Base-by-base conservation (phyloP, 1,140 invertebrate species). In the Caerostris darwini region DNA sequence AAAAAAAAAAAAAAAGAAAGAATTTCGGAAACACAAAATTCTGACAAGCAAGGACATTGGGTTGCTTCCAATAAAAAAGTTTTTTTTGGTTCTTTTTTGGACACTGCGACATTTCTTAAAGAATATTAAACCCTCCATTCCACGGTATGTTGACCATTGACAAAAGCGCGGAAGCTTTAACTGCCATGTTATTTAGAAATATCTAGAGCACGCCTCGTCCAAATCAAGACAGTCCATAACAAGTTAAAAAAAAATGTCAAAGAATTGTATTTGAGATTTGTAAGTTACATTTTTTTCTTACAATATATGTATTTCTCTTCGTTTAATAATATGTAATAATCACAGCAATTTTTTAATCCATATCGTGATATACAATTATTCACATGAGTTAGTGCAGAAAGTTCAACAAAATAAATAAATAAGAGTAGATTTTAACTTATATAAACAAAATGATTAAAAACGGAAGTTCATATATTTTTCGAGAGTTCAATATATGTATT, bases 111-210 rank as follows among this genome's bases (percentile, higher is more conserved):
- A 34, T 34, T 34, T 34, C 61, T 64, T 64, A 3, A 53, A 34
- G 53, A 53, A 50, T 8, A 34, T 77, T 77, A 77, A 77, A 77
- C 50, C 71, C 71, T 50, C 34, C 12, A 5, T 53, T 77, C 71
- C 71, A 77, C 71, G 71, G 8, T 5, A 10, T 53, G 50, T 34
- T 77, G 71, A 77, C 71, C 71, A 77, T 10, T 77, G 34, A 77
- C 71, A 77, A 77, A 77, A 77, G 34, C 69, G 50, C n/a, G 10
- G 19, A 19, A 71, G 19, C 34, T 12, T 77, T 10, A 12, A 77
- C 71, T 77, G 71, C 53, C 71, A 77, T 77, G 61, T 71, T 71
- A 19, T 77, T 77, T 77, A 19, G 10, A 12, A 77, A 77, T 53
- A 50, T 77, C 34, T 77, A 77, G 71, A 77, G 71, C 71, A 12